phyloP scores from a whole-genome alignment of 1,140 invertebrate species.

The Octopus bimaculoides region DNA sequence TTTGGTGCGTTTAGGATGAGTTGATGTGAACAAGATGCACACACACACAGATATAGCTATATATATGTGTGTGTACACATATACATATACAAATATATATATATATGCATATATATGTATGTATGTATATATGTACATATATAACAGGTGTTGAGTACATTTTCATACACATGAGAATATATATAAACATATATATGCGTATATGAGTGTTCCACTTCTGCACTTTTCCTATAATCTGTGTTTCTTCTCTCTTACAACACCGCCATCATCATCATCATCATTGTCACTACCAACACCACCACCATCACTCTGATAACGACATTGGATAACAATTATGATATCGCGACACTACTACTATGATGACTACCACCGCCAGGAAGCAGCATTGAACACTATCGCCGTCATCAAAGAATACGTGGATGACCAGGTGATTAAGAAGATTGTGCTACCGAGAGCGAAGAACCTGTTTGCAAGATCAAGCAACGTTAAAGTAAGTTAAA shows the following conservation, averaged over 20 bases:
- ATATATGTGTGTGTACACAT: background rate
- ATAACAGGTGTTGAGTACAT: background rate
- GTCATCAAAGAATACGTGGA: constrained; percentile 83
- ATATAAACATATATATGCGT: background rate
- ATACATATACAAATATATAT: background rate
- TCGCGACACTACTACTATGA: no score
- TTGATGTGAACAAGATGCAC: background rate
- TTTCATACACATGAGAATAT: background rate
- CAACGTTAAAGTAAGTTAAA: constrained; percentile 53
- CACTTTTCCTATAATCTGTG: no score
- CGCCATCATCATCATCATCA: no score
- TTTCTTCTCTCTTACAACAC: no score
- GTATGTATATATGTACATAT: background rate
- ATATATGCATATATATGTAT: background rate
- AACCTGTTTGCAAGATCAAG: constrained; percentile 83
- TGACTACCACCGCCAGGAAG: constrained; percentile 41
- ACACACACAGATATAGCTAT: background rate
- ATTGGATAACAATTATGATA: no score
- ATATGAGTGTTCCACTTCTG: background rate
- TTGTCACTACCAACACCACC: no score
- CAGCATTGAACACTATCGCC: constrained; percentile 79
- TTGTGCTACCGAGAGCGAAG: constrained; percentile 85
- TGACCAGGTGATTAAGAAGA: constrained; percentile 75
- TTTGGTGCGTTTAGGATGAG: no score
- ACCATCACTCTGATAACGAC: no score